Evolutionary conservation across 2,797 vertebrate genomes (phyloP).

Genomic region (Distichodus sexfasciatus): DNA sequence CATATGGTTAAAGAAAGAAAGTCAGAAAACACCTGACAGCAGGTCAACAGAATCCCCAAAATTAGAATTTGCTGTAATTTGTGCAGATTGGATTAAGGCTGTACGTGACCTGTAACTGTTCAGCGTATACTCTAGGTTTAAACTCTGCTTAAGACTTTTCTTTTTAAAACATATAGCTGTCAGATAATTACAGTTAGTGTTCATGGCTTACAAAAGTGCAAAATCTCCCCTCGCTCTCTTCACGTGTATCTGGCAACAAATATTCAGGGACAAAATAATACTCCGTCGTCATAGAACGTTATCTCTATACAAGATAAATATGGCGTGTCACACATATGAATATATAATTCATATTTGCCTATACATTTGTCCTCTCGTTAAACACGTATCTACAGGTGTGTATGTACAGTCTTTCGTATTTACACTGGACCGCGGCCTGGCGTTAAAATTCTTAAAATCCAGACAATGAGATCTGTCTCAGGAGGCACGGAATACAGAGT

Average conservation of each 20-base stretch:
- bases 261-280: slow-evolving; percentile 77
- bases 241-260: slow-evolving; percentile 63
- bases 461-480: slow-evolving; percentile 58
- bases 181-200: slow-evolving; percentile 52
- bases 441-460: slow-evolving; percentile 56
- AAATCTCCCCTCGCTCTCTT: slow-evolving; percentile 52
- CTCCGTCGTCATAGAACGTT: slow-evolving; percentile 67
- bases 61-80: no score
- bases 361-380: slow-evolving; percentile 73
- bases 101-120: slow-evolving; percentile 18
- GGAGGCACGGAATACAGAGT: slow-evolving; percentile 18
- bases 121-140: slow-evolving; percentile 21
- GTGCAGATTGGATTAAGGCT: slow-evolving; percentile 40
- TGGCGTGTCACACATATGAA: slow-evolving; percentile 75
- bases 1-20: no score
- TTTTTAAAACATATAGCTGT: slow-evolving; percentile 24
- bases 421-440: slow-evolving; percentile 71
- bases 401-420: slow-evolving; percentile 77
- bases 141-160: slow-evolving; percentile 23
- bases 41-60: background rate
- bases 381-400: slow-evolving; percentile 75
- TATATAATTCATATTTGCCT: slow-evolving; percentile 74
- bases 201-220: slow-evolving; percentile 67
- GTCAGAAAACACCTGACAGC: background rate
- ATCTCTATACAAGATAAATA: slow-evolving; percentile 77